Evolutionary conservation across 1,140 invertebrate genomes (phyloP), one percentile per base, ranked within the genome.

Genomic region (Drosophila pallidifrons): DNA sequence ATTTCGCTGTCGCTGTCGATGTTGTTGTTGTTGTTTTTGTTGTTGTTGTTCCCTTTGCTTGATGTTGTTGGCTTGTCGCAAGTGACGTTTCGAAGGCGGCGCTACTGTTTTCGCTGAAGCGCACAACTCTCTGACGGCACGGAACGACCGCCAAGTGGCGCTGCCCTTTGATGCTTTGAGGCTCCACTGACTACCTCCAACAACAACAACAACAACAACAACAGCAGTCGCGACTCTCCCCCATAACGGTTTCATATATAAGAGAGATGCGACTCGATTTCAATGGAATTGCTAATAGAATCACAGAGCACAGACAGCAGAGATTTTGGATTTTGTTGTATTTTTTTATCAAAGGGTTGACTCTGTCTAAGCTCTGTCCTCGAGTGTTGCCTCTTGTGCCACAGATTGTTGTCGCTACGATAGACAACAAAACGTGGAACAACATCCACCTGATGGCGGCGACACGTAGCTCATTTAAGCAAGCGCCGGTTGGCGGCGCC

Each of bases 21-120:
- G 59, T 65, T 57, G 4, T 45, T 35, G 25, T 28, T 11, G 10
- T 10, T 51, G 5, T 20, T 28, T 20, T 63, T 72, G 77, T 20
- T 46, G 10, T 6, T 43, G 20, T 20, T 46, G 10, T 5, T 43
- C 35, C 5, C 32, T 20, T 20, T 20, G 20, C 20, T 20, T 20
- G 20, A 0, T 20, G 1, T 16, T 46, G 57, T 11, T 55, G 60
- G 32, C 25, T 65, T 63, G 71, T 54, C 49, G 45, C 38, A 35
- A 45, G 58, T 32, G 72, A 25, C 20, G 30, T 60, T 60, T 52
- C 47, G 75, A 57, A 54, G 77, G 77, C 83, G 83, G 83, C 83
- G 83, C 83, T 87, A 87, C 83, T 87, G 83, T 89, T 89, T 83
- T 77, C 83, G 79, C 49, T 89, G 63, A 88, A 88, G 83, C 83